Conservation (phyloP, 2,888 invertebrate genomes). For the Hypomecis atomaria region DNA sequence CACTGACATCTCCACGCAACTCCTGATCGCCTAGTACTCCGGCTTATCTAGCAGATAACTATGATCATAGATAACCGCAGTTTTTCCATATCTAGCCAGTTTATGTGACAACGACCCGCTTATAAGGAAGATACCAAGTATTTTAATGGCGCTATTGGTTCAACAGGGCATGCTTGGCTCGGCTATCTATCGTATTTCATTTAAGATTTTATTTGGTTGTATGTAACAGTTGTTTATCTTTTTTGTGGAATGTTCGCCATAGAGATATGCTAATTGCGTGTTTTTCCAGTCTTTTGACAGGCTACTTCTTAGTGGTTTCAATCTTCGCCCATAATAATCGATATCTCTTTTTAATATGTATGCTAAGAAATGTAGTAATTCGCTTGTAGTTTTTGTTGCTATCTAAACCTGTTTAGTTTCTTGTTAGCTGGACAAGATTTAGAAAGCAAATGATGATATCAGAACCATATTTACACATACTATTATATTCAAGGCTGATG, state of each 20-base stretch:
- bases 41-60: conserved; percentile 74
- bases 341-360: conserved; percentile 1
- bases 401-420: background rate
- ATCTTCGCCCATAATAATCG: conserved; percentile 22
- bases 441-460: conserved; percentile 3
- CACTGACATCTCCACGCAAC: conserved; percentile 62
- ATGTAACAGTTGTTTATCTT: conserved; percentile 33
- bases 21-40: conserved; percentile 71
- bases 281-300: conserved; percentile 34
- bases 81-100: conserved; percentile 45
- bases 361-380: background rate
- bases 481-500: too few relatives aligned
- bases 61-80: conserved; percentile 75
- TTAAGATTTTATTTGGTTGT: conserved; percentile 39
- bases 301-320: conserved; percentile 19
- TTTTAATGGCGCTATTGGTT: conserved; percentile 54
- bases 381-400: background rate
- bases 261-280: conserved; percentile 40
- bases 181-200: conserved; percentile 38
- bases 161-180: conserved; percentile 43
- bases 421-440: conserved; percentile 2
- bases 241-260: conserved; percentile 36
- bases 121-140: conserved; percentile 51
- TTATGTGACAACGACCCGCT: conserved; percentile 47
- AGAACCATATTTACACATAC: background rate